These are phyloP conservation scores for Spodoptera littoralis DNA, from an alignment of 2,888 invertebrate genomes.

Conservation along the genomic window DNA sequence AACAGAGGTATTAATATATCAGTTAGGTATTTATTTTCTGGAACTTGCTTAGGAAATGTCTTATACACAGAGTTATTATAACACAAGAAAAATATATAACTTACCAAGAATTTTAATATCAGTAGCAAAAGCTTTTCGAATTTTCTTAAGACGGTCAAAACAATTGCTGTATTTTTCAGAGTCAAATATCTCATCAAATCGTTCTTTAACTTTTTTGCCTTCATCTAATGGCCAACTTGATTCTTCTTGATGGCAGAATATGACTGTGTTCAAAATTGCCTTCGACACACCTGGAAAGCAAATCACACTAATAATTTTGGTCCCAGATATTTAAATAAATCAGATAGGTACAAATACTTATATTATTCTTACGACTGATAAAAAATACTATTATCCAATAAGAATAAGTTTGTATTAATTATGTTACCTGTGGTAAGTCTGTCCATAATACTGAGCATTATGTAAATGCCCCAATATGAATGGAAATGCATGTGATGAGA, in stretches of 20 bases:
- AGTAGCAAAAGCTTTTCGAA: conserved; percentile 89
- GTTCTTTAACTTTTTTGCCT: conserved; percentile 96
- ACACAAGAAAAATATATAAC: conserved; percentile 25
- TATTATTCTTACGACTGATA: no score
- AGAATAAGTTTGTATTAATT: conserved; percentile 2
- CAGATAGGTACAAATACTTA: no score
- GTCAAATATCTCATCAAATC: conserved; percentile 99
- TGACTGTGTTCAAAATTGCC: conserved; percentile 97
- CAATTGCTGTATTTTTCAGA: conserved; percentile 97
- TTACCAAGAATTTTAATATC: conserved; percentile 88
- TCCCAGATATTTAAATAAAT: no score
- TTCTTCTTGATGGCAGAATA: conserved; percentile 99
- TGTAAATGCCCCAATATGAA: conserved; percentile 13
- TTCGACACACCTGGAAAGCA: conserved; percentile 95
- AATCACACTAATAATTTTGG: not conserved
- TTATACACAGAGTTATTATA: not conserved
- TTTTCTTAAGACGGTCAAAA: conserved; percentile 92
- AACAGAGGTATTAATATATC: not conserved
- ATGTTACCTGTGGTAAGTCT: conserved; percentile 20
- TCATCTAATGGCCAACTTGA: conserved; percentile 98
- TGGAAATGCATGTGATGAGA: conserved; percentile 13
- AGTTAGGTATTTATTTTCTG: not conserved
- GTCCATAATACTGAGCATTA: conserved; percentile 7
- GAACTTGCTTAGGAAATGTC: not conserved
- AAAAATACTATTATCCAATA: not conserved